Evolutionary conservation across 2,113 vertebrate species (phyloP).

Genomic region (Ondatra zibethicus): DNA sequence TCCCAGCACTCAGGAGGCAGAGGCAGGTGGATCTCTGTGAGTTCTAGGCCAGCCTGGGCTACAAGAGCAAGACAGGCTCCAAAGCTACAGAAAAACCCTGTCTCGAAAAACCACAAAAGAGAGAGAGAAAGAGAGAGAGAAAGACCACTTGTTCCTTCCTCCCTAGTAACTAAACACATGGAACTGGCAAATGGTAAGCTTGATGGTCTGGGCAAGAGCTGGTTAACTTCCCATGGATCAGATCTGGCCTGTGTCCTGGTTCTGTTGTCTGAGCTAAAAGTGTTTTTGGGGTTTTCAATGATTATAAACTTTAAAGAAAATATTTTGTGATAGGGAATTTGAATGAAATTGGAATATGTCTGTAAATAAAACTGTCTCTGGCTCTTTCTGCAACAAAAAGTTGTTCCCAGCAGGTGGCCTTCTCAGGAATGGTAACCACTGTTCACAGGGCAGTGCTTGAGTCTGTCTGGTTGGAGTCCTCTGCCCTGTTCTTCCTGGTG

Average conservation of each 20-base stretch:
- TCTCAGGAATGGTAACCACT: background rate
- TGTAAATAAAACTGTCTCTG: background rate
- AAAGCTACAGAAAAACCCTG: too few relatives aligned
- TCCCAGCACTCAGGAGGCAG: too few relatives aligned
- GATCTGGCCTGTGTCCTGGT: conserved; percentile 9
- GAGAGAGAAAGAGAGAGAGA: too few relatives aligned
- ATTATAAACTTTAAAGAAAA: background rate
- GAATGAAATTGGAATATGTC: conserved; percentile 16
- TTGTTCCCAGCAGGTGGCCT: conserved; percentile 26
- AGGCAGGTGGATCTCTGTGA: too few relatives aligned
- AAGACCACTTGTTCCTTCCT: background rate
- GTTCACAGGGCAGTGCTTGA: background rate
- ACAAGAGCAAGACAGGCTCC: too few relatives aligned
- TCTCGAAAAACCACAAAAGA: too few relatives aligned
- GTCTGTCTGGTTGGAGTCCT: background rate
- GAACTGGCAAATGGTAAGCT: background rate
- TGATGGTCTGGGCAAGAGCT: background rate
- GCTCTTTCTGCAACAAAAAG: background rate
- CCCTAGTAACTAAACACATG: background rate
- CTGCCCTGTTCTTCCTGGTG: background rate
- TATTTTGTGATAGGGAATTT: conserved; percentile 47
- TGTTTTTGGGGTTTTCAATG: conserved; percentile 31
- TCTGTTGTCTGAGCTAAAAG: conserved; percentile 22
- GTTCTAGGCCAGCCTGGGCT: too few relatives aligned
- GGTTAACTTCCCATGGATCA: background rate